phyloP scores from a whole-genome alignment of 2,113 vertebrate genomes.

The Oncorhynchus gorbuscha region DNA sequence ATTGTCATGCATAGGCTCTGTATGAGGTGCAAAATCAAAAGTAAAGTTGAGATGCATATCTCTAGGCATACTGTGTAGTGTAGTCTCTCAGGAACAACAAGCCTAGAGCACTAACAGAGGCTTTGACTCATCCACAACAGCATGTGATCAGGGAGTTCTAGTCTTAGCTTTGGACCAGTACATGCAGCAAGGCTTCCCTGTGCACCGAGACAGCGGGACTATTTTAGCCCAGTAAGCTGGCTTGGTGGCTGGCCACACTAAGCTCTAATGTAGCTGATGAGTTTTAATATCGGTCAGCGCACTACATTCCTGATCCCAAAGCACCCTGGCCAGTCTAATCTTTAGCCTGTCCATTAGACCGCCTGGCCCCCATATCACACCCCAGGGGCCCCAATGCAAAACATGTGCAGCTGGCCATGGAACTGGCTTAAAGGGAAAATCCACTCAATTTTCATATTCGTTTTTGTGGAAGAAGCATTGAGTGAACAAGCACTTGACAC shows the following conservation, averaged over 20 bases:
- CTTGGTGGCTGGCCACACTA: slow-evolving; percentile 65
- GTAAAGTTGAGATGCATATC: background rate
- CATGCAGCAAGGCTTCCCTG: slow-evolving; percentile 20
- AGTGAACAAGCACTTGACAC: too few species aligned
- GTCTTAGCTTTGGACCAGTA: slow-evolving; percentile 6
- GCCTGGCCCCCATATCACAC: slow-evolving; percentile 28
- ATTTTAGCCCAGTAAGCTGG: slow-evolving; percentile 72
- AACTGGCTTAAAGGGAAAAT: too few species aligned
- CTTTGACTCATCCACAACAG: background rate
- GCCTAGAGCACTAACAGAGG: background rate
- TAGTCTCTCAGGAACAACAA: background rate
- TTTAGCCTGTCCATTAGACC: slow-evolving; percentile 64
- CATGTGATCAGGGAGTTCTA: background rate
- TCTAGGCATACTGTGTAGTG: background rate
- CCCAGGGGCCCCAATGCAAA: background rate
- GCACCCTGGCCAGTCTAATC: slow-evolving; percentile 67
- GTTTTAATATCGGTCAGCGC: slow-evolving; percentile 71
- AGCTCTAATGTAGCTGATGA: slow-evolving; percentile 71
- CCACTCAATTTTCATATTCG: too few species aligned
- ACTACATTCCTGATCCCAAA: slow-evolving; percentile 54
- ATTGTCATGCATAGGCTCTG: slow-evolving; percentile 82
- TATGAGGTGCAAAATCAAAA: too few species aligned
- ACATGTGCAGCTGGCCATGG: too few species aligned
- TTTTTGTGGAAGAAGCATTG: too few species aligned
- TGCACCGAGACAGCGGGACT: slow-evolving; percentile 41